These are phyloP conservation scores for Drosophila parthenogenetica DNA, from an alignment of 2,888 invertebrate species.

Conservation along the genomic window DNA sequence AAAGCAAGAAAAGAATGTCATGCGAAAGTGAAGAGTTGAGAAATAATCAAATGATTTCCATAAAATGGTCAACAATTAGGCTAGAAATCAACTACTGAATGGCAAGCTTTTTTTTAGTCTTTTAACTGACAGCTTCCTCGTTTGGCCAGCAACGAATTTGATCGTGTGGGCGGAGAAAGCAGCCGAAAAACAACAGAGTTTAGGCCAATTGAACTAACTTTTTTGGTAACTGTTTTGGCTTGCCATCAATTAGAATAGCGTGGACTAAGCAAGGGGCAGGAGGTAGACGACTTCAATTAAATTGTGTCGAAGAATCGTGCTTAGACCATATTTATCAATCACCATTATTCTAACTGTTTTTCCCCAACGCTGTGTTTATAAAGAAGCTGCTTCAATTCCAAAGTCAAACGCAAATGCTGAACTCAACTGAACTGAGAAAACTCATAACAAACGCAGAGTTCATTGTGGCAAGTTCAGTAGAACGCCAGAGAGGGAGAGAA, in stretches of 20 bases:
- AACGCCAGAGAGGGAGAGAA: conserved; percentile 25
- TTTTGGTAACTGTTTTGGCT: conserved; percentile 18
- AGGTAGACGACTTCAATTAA: conserved; percentile 68
- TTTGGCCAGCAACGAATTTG: conserved; percentile 18
- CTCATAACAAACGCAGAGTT: conserved; percentile 77
- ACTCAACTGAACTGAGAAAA: conserved; percentile 23
- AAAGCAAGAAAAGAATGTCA: background rate
- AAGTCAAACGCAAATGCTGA: conserved; percentile 13
- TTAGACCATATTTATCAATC: conserved; percentile 80
- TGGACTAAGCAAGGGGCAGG: background rate
- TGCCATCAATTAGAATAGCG: conserved; percentile 68
- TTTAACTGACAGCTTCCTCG: conserved; percentile 44
- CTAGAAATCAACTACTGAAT: conserved; percentile 42
- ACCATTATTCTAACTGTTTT: conserved; percentile 80
- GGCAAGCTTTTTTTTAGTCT: too few relatives aligned
- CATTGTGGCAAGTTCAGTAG: conserved; percentile 58
- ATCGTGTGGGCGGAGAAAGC: conserved; percentile 67
- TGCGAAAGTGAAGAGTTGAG: conserved; percentile 12
- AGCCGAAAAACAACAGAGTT: background rate
- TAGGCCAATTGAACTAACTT: conserved; percentile 23
- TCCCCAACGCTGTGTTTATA: conserved; percentile 45
- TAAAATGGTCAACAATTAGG: conserved; percentile 28
- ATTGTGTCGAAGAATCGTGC: conserved; percentile 61
- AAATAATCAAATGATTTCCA: background rate
- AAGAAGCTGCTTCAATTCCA: conserved; percentile 49